Conservation (phyloP, 2,113 vertebrate genomes). For the Ceyx margarethae region DNA sequence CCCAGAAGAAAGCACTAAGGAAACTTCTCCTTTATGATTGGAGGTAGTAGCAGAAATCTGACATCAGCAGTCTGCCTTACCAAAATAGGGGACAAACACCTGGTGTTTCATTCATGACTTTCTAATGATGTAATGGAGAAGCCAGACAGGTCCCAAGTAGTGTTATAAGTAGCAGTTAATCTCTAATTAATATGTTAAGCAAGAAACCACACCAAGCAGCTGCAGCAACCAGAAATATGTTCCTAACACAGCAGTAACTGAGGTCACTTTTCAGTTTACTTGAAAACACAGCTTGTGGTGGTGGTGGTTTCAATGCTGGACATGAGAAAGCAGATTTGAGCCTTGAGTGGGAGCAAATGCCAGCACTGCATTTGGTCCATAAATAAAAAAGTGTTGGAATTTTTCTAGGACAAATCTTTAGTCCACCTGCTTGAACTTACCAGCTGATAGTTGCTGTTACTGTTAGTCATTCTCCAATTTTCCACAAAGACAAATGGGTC, state of each 20-base stretch:
- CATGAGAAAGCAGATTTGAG: neutral
- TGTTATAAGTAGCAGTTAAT: neutral
- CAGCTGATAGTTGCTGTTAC: conserved; percentile 13
- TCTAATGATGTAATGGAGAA: neutral
- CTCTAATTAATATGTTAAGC: neutral
- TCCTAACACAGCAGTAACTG: neutral
- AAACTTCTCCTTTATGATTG: accelerated
- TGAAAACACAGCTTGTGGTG: neutral
- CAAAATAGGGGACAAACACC: neutral
- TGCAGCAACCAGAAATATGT: neutral
- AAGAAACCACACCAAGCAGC: neutral
- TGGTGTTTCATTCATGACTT: neutral
- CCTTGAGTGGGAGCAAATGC: neutral
- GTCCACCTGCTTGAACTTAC: neutral
- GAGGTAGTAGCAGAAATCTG: neutral
- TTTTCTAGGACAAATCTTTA: neutral
- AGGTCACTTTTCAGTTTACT: neutral
- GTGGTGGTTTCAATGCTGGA: neutral
- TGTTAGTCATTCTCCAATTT: neutral
- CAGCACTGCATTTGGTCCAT: neutral
- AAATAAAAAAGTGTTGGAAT: neutral
- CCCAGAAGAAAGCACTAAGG: neutral
- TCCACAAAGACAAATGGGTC: neutral
- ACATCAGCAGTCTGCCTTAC: neutral
- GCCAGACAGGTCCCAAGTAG: neutral